phyloP scores from a whole-genome alignment of 2,888 invertebrate species.

The Drosophila affinis region DNA sequence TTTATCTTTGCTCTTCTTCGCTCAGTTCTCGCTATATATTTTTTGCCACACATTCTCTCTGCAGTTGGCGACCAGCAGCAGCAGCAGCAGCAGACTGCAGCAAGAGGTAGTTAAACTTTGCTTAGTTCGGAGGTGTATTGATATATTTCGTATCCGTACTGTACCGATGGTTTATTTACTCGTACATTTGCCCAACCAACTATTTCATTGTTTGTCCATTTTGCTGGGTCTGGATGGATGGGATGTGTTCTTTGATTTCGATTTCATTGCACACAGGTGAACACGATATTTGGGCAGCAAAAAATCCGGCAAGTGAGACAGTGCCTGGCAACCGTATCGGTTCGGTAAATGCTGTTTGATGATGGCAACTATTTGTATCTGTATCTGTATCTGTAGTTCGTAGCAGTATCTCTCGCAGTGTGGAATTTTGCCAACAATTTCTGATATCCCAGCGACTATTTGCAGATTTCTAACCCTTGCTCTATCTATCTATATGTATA shows the following conservation, averaged over 20 bases:
- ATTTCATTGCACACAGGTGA: constrained; percentile 41
- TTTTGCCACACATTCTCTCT: constrained; percentile 6
- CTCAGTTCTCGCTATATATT: background rate
- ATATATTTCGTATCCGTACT: constrained; percentile 12
- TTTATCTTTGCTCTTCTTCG: background rate
- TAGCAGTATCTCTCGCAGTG: background rate
- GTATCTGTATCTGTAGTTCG: constrained; percentile 1
- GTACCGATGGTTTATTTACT: constrained; percentile 52
- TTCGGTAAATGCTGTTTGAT: constrained; percentile 58
- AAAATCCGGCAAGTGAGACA: no score
- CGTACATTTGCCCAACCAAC: constrained; percentile 52
- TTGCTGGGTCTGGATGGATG: constrained; percentile 33
- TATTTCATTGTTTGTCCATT: constrained; percentile 70
- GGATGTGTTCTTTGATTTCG: constrained; percentile 33
- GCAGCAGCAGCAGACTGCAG: background rate
- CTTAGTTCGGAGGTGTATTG: constrained; percentile 12
- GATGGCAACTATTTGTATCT: constrained; percentile 37
- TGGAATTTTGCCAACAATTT: background rate
- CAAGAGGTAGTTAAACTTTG: constrained; percentile 26
- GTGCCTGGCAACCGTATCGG: constrained; percentile 25
- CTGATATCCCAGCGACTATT: background rate
- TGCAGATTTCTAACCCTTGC: background rate
- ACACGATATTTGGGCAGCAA: background rate
- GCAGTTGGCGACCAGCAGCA: constrained; percentile 13
- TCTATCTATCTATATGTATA: background rate